Base-by-base conservation (phyloP, 2,888 invertebrate genomes). In the Trichogramma evanescens region DNA sequence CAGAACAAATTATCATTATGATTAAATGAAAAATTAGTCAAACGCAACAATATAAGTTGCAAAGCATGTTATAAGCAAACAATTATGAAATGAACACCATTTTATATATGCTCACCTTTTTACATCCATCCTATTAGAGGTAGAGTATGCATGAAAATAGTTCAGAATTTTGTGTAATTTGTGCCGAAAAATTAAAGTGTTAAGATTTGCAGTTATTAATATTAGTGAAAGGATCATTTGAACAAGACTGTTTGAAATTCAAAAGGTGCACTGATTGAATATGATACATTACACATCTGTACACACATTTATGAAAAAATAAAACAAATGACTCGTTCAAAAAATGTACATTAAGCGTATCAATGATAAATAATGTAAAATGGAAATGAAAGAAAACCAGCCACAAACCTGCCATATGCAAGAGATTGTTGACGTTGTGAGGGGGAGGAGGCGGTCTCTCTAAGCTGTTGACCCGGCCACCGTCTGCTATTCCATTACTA, bases 321-420 rank as follows among this genome's bases (percentile, higher is more conserved):
- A 26, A 26, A 26, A 26, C 3, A 26, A 26, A 26, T 26, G 26
- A 26, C 26, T 45, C 48, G 6, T n/a, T 48, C 48, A 48, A n/a
- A 48, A n/a, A 48, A 9, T 10, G 48, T 48, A 13, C 6, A 9
- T 26, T 2, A 26, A 26, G 3, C 26, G 26, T 26, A 26, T 26
- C 3, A 26, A 26, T 26, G 26, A 26, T 26, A 2, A 26, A 26
- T 26, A 26, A 26, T 26, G 26, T 26, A 26, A 26, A 26, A 26
- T 26, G 26, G 26, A 26, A 26, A 26, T 26, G 7, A 13, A n/a
- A 13, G 26, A 13, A 9, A 26, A 61, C 65, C 63, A 13, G 58
- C 67, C 68, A 78, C 78, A 76, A 80, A 87, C 88, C 88, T 82
- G 91, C 89, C 86, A 90, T 90, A 80, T 91, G 89, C 82, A 92